Evolutionary conservation across 2,797 vertebrate species (phyloP).

Genomic region (Sardinella longiceps): DNA sequence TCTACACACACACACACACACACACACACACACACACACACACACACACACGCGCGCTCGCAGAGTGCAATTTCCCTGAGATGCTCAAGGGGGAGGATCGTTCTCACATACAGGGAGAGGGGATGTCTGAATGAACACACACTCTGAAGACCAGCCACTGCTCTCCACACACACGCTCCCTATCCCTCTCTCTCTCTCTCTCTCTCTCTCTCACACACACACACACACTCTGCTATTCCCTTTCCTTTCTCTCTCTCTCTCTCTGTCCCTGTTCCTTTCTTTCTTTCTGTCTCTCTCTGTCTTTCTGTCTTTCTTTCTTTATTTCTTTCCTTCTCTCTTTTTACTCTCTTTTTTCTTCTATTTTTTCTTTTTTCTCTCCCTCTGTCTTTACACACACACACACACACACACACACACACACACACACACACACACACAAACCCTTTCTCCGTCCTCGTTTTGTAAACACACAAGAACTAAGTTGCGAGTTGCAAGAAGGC

Average conservation of each 20-base stretch:
- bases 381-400: too few species aligned
- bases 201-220: background rate
- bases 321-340: background rate
- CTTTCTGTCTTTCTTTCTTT: background rate
- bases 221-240: background rate
- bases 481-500: background rate
- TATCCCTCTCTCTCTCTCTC: background rate
- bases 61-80: background rate
- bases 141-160: background rate
- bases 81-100: slow-evolving; percentile 20
- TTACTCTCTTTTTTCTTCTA: too few species aligned
- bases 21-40: background rate
- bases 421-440: background rate
- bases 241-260: too few species aligned
- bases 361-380: background rate
- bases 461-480: background rate
- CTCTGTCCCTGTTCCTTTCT: too few species aligned
- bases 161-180: background rate
- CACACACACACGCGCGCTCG: background rate
- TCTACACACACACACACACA: background rate
- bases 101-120: background rate
- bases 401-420: background rate
- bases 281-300: background rate
- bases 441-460: too few species aligned
- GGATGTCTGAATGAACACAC: background rate